Evolutionary conservation across 2,888 invertebrate species (phyloP), one percentile per base, ranked within the genome.

Genomic region (Noctua fimbriata): DNA sequence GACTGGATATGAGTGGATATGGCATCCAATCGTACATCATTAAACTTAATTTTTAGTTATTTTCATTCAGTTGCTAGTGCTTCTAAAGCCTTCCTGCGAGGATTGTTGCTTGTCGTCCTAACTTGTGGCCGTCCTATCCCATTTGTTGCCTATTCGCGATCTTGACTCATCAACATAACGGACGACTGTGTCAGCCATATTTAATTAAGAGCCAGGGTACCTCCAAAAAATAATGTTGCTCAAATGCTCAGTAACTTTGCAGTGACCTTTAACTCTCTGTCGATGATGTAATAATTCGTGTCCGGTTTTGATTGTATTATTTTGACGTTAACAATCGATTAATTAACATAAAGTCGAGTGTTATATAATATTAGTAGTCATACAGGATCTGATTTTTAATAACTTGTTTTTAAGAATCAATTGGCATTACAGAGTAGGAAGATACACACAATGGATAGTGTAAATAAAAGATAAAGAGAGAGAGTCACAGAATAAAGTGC

Each of bases 241-340:
- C 41, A 7, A 41, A 41, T 41, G 41, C 41, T 77, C 36, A 55
- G 69, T 85, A 70, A 69, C 76, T 76, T 79, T 78, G 84, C 66
- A 83, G 79, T 90, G 86, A 90, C 90, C 89, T 89, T 87, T 87
- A 82, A 69, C 87, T 81, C 85, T 84, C 82, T 73, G 76, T 24
- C 55, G 87, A 89, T 92, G 92, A 92, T 88, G 88, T 91, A 92
- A 92, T 86, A 55, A 60, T 76, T 82, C 83, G 86, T 87, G 88
- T 88, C 91, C 88, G 90, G 90, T 88, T 91, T 87, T 52, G 79
- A 78, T 83, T 86, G 82, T 88, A 86, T 60, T 81, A 84, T 81
- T 83, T 81, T 74, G 75, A 76, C 63, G 78, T 63, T 79, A 84
- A 86, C 82, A 88, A 88, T 86, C 44, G 72, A 73, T 73, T 88